These are phyloP conservation scores for Aptenodytes forsteri DNA, from an alignment of 2,113 vertebrate genomes.

Conservation along the genomic window DNA sequence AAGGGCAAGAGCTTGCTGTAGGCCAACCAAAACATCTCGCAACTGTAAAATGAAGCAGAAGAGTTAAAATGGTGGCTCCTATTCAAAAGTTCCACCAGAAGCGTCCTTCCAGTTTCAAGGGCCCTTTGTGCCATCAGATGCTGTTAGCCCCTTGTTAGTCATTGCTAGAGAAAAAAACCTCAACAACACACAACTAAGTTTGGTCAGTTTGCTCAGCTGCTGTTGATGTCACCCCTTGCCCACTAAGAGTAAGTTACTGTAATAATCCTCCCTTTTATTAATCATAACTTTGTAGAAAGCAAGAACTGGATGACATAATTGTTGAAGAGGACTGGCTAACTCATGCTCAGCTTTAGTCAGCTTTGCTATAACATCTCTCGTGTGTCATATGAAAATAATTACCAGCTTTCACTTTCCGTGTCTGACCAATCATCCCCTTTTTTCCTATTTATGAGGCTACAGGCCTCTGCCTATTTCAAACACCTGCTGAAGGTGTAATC, in stretches of 20 bases:
- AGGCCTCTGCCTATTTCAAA: conserved; percentile 20
- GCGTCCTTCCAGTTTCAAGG: conserved; percentile 58
- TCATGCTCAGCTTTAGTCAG: conserved; percentile 74
- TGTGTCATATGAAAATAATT: conserved; percentile 75
- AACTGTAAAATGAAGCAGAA: not conserved
- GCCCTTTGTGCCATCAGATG: conserved; percentile 69
- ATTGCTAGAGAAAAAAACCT: conserved; percentile 19
- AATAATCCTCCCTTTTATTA: conserved; percentile 80
- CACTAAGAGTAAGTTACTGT: conserved; percentile 78
- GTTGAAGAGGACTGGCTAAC: conserved; percentile 68
- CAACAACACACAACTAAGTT: conserved; percentile 62
- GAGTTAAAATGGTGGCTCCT: conserved; percentile 47
- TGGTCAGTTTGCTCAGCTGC: conserved; percentile 82
- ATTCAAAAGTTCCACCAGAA: conserved; percentile 41
- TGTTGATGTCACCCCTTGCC: conserved; percentile 76
- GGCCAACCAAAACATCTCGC: not conserved
- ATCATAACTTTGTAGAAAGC: conserved; percentile 77
- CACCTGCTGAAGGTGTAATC: conserved; percentile 52
- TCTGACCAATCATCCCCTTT: conserved; percentile 50
- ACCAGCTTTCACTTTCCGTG: conserved; percentile 66
- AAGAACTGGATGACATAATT: conserved; percentile 74
- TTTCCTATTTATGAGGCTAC: conserved; percentile 8
- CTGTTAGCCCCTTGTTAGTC: conserved; percentile 75
- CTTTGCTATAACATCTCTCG: conserved; percentile 71
- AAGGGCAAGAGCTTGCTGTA: not conserved